phyloP scores from a whole-genome alignment of 2,888 invertebrate genomes.

The Hydrotaea diabolus region DNA sequence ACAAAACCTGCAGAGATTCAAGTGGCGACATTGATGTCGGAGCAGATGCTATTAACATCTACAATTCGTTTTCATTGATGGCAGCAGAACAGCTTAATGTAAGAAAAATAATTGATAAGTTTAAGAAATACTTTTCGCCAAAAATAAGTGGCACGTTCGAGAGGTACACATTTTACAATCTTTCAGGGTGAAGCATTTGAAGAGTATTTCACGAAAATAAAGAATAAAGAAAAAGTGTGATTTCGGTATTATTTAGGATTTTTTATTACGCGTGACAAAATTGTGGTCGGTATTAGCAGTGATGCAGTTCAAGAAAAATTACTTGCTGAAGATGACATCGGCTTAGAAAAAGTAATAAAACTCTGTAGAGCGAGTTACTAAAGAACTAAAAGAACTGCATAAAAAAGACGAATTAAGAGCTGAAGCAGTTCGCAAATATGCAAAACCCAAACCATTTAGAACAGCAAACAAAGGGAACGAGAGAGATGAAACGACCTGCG shows the following conservation, averaged over 20 bases:
- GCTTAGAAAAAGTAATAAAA: slow-evolving; percentile 59
- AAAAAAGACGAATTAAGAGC: slow-evolving; percentile 61
- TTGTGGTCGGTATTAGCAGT: slow-evolving; percentile 54
- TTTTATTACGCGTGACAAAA: slow-evolving; percentile 56
- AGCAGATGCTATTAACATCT: slow-evolving; percentile 32
- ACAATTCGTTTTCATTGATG: neutral
- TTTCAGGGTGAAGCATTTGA: slow-evolving; percentile 59
- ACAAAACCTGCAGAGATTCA: slow-evolving; percentile 44
- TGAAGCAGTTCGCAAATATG: slow-evolving; percentile 53
- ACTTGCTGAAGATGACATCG: slow-evolving; percentile 56
- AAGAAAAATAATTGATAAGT: no score
- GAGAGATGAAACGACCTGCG: slow-evolving; percentile 43
- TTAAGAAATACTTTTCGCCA: neutral
- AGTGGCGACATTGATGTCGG: slow-evolving; percentile 21
- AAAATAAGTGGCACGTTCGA: slow-evolving; percentile 62
- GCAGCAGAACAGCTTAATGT: no score
- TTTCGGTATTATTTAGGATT: slow-evolving; percentile 49
- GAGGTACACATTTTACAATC: slow-evolving; percentile 60
- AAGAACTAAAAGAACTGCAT: slow-evolving; percentile 39
- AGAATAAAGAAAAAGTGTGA: slow-evolving; percentile 60
- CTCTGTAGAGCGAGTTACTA: slow-evolving; percentile 51
- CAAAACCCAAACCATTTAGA: slow-evolving; percentile 25
- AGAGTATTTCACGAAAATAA: slow-evolving; percentile 63
- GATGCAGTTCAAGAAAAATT: slow-evolving; percentile 57
- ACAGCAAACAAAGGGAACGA: slow-evolving; percentile 43